Conservation (phyloP, 2,888 invertebrate genomes). For the Lathronympha strigana region DNA sequence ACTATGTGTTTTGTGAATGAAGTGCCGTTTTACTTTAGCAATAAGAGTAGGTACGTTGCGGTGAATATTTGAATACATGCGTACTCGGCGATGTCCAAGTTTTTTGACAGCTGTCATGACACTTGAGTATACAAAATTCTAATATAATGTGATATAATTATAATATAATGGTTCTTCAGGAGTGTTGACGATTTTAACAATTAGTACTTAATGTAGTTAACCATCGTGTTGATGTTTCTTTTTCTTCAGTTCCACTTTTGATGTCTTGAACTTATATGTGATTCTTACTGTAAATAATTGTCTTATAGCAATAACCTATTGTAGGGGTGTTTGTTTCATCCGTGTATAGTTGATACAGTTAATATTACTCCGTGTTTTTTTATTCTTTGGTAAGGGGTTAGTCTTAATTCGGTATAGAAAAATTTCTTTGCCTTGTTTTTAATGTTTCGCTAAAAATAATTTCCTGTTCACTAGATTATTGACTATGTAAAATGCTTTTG, state of each 20-base stretch:
- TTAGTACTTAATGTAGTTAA: constrained; percentile 44
- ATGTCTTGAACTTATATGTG: constrained; percentile 60
- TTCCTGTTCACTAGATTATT: constrained; percentile 49
- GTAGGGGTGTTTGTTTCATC: constrained; percentile 54
- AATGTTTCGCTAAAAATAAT: constrained; percentile 48
- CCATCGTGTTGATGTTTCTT: constrained; percentile 51
- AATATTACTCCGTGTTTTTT: constrained; percentile 3
- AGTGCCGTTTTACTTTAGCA: constrained; percentile 34
- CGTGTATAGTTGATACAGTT: constrained; percentile 24
- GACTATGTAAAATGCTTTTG: constrained; percentile 71
- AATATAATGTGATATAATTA: constrained; percentile 77
- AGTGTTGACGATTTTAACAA: constrained; percentile 54
- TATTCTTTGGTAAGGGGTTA: constrained; percentile 15
- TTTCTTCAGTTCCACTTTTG: constrained; percentile 66
- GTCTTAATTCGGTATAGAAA: constrained; percentile 21
- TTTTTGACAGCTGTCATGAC: constrained; percentile 49
- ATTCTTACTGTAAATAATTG: constrained; percentile 64
- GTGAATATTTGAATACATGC: constrained; percentile 39
- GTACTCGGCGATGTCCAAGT: constrained; percentile 38
- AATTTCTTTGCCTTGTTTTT: constrained; percentile 40
- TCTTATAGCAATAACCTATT: constrained; percentile 72
- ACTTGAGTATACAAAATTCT: constrained; percentile 75
- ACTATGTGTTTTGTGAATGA: constrained; percentile 17
- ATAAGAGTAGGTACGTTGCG: constrained; percentile 40
- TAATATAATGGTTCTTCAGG: constrained; percentile 64